Conservation (phyloP, 1,140 invertebrate species). For the Brachionus angularis region DNA sequence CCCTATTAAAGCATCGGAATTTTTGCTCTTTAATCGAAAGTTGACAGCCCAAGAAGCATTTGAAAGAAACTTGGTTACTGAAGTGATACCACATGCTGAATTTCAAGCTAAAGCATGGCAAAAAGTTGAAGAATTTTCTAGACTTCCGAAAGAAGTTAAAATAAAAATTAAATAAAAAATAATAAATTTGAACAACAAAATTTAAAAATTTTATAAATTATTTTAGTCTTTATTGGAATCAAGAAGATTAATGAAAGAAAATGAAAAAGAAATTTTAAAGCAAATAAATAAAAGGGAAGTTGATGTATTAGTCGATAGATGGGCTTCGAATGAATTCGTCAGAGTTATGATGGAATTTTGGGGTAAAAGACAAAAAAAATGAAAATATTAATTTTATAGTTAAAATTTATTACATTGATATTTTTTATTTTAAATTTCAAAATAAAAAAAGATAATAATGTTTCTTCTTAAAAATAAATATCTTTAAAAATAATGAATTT, state of each 20-base stretch:
- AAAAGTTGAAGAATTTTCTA: constrained; percentile 48
- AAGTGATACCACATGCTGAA: constrained; percentile 65
- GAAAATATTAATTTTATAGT: neutral
- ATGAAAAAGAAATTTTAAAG: constrained; percentile 58
- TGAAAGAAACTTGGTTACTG: constrained; percentile 53
- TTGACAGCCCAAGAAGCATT: constrained; percentile 37
- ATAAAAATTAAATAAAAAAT: too few species aligned
- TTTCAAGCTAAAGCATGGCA: constrained; percentile 47
- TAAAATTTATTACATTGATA: neutral
- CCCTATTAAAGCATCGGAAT: constrained; percentile 14
- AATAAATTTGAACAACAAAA: too few species aligned
- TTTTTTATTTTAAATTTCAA: constrained; percentile 1
- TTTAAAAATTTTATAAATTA: neutral
- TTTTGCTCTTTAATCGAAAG: constrained; percentile 35
- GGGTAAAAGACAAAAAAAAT: constrained; percentile 32
- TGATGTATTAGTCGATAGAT: constrained; percentile 62
- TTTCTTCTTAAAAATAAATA: too few species aligned
- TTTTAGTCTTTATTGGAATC: constrained; percentile 61
- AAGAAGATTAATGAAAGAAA: constrained; percentile 61
- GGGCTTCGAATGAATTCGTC: constrained; percentile 64
- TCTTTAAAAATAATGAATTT: too few species aligned
- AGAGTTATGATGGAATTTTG: constrained; percentile 57
- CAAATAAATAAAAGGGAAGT: constrained; percentile 63
- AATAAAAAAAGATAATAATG: too few species aligned
- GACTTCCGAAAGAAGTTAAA: neutral